Base-by-base conservation (phyloP, 2,113 vertebrate genomes). In the Thalassoma bifasciatum region DNA sequence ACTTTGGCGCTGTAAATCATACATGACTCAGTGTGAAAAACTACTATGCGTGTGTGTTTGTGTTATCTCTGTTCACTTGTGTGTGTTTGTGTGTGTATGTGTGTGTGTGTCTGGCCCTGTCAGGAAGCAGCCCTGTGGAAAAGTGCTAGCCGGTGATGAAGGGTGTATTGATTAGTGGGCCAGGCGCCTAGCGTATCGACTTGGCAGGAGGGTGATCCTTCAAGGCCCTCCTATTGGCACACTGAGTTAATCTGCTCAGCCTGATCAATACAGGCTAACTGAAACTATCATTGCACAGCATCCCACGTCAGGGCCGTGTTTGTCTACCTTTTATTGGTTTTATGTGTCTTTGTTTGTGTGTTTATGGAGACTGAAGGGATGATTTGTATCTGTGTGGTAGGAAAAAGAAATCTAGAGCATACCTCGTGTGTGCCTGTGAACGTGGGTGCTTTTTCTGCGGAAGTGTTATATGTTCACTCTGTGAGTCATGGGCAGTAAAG, bases 231-330 rank as follows among this genome's bases (percentile, higher is more conserved):
- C 80, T 89, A 91, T 93, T 88, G 92, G 86, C 85, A 91, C 83
- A 88, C 89, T 69, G 88, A 92, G 91, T 92, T 92, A 91, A 93
- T 93, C 91, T 93, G 87, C 90, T 84, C 86, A 75, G 81, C 63
- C 60, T 69, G 68, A 90, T 93, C 92, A 81, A 92, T 91, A 87
- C 49, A 4, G 60, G 76, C 90, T 90, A 93, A 91, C 91, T 91
- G 86, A 86, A 90, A 88, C 92, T 91, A 92, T 93, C 90, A 91
- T 91, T 81, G 85, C 79, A 78, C 83, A 50, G 77, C 81, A 67
- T 87, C 88, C 81, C 85, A 86, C 75, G 71, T 86, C 86, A 79
- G 77, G 26, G 46, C 70, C 70, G 60, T 83, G 75, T 88, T 86
- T 87, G 84, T 71, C 68, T 74, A 63, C 23, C 71, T 85, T 74